phyloP scores from a whole-genome alignment of 2,113 vertebrate genomes.

The Elephas maximus region DNA sequence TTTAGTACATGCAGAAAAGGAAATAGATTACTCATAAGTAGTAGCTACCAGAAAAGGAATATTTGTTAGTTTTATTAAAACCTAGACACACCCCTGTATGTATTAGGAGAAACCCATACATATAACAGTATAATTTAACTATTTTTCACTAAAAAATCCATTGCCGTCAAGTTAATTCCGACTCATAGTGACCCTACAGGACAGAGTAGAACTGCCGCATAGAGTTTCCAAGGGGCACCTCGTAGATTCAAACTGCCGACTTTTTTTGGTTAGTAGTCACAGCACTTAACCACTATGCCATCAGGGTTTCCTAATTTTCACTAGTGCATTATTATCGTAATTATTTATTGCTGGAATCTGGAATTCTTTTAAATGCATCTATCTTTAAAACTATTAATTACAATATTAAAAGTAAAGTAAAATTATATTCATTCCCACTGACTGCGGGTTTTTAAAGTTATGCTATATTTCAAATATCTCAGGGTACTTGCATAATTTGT shows the following conservation, averaged over 20 bases:
- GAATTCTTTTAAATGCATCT: background rate
- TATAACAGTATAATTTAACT: conserved; percentile 45
- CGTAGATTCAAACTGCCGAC: no score
- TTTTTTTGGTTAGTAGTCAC: no score
- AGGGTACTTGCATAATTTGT: background rate
- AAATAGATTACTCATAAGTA: conserved; percentile 52
- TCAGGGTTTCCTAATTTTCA: background rate
- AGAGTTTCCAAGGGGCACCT: no score
- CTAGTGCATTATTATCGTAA: background rate
- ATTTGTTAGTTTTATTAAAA: conserved; percentile 51
- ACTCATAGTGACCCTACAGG: no score
- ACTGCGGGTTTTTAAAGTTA: conserved; percentile 9
- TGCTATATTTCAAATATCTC: conserved; percentile 18
- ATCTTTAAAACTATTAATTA: conserved; percentile 15
- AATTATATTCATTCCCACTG: background rate
- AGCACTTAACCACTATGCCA: no score
- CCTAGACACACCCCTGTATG: background rate
- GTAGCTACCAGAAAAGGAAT: conserved; percentile 51
- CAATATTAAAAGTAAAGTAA: conserved; percentile 18
- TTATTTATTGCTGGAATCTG: background rate
- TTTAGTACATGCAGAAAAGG: conserved; percentile 43
- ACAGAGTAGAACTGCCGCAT: no score
- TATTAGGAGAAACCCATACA: conserved; percentile 13
- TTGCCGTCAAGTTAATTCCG: no score
- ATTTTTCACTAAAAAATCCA: background rate